A percentile compares a stretch with the other conserved stretches of the same genome.
These are phyloP conservation scores for Diabrotica balteata DNA, from an alignment of 2,888 invertebrate species.

Conservation along the genomic window DNA sequence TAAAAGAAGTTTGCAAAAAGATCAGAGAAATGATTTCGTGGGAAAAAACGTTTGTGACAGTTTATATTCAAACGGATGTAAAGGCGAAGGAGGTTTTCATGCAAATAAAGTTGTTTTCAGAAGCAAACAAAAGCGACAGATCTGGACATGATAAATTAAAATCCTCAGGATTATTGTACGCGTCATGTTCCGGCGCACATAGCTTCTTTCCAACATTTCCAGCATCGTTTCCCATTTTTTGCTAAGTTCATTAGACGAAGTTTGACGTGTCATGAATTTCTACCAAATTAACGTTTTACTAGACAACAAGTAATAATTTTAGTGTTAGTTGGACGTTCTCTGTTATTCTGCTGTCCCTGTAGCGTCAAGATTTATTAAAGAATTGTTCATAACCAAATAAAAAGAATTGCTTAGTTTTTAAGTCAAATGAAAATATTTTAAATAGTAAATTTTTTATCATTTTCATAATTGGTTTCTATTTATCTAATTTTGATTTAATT, in stretches of 20 bases:
- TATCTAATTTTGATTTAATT: too few relatives aligned
- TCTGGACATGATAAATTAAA: slow-evolving; percentile 45
- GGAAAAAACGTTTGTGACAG: slow-evolving; percentile 36
- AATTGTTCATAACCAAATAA: too few relatives aligned
- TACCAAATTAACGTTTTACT: slow-evolving; percentile 14
- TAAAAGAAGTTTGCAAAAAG: slow-evolving; percentile 18
- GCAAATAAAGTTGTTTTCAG: slow-evolving; percentile 40
- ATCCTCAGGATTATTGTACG: slow-evolving; percentile 33
- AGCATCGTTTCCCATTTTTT: slow-evolving; percentile 5
- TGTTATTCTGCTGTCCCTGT: neutral
- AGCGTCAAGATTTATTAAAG: too few relatives aligned
- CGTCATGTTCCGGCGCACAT: slow-evolving; percentile 17
- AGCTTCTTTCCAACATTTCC: slow-evolving; percentile 15
- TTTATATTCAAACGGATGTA: slow-evolving; percentile 37
- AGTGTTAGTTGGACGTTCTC: slow-evolving; percentile 9
- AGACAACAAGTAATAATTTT: slow-evolving; percentile 4
- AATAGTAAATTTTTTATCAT: too few relatives aligned
- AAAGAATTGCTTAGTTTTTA: too few relatives aligned
- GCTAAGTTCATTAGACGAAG: slow-evolving; percentile 13
- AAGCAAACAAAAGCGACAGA: slow-evolving; percentile 39
- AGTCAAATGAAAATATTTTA: too few relatives aligned
- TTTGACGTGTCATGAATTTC: slow-evolving; percentile 21
- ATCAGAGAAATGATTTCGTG: slow-evolving; percentile 26
- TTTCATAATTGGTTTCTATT: too few relatives aligned
- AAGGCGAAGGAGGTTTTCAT: slow-evolving; percentile 33